Conservation (phyloP, 2,888 invertebrate genomes). For the Spisula solida region DNA sequence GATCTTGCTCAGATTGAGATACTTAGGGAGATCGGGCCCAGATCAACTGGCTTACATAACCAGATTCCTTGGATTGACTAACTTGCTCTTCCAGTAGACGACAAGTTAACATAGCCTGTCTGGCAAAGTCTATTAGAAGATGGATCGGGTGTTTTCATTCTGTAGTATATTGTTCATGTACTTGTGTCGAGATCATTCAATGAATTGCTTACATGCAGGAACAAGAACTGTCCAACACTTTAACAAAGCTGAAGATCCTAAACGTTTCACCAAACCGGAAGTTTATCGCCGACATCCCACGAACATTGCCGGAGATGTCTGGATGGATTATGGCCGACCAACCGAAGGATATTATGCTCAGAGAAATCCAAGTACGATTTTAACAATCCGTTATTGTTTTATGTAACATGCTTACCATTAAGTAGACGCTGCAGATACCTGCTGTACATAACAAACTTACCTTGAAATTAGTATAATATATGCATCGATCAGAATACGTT, state of each 20-base stretch:
- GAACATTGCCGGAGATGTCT: slow-evolving; percentile 83
- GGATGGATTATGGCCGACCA: slow-evolving; percentile 86
- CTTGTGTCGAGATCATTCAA: no score
- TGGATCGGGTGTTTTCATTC: no score
- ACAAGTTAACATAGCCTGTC: no score
- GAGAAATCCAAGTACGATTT: slow-evolving; percentile 84
- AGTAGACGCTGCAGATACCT: not conserved
- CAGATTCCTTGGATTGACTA: no score
- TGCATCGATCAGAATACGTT: not conserved
- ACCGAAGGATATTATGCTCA: slow-evolving; percentile 86
- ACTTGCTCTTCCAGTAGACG: no score
- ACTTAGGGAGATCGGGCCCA: no score
- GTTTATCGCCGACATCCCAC: slow-evolving; percentile 86
- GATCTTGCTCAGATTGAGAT: no score
- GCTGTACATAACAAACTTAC: not conserved
- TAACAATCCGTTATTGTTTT: not conserved
- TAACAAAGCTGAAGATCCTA: slow-evolving; percentile 82
- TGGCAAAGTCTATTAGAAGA: no score
- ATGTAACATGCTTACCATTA: no score
- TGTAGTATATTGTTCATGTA: no score
- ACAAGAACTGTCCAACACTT: slow-evolving; percentile 84
- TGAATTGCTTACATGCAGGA: slow-evolving; percentile 66
- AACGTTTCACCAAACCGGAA: slow-evolving; percentile 86
- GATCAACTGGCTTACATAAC: no score
- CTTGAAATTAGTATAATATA: not conserved